These are phyloP conservation scores for Hyaena hyaena DNA, from an alignment of 2,113 vertebrate species.

Conservation along the genomic window DNA sequence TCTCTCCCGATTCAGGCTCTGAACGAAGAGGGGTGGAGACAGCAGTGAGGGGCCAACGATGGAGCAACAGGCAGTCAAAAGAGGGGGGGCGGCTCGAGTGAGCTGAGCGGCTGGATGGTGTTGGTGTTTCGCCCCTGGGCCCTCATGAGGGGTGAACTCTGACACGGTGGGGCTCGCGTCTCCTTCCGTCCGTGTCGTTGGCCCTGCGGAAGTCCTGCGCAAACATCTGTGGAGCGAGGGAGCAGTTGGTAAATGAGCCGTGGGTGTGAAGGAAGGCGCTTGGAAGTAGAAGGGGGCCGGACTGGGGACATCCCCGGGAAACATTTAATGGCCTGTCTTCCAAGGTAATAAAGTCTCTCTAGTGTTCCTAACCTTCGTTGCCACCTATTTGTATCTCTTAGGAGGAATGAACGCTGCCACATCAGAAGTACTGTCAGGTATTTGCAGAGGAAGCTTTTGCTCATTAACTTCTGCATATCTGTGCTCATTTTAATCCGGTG, in stretches of 20 bases:
- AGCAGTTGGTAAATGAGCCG: background rate
- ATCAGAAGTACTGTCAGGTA: background rate
- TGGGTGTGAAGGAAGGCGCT: background rate
- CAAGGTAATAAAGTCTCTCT: background rate
- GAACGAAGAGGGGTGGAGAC: background rate
- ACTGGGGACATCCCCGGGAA: background rate
- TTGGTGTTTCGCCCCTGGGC: background rate
- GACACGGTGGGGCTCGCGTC: background rate
- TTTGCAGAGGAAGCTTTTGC: background rate
- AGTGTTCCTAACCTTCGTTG: background rate
- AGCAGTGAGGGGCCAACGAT: too few species aligned
- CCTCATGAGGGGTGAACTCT: background rate
- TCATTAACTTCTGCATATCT: background rate
- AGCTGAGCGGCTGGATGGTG: rapidly evolving
- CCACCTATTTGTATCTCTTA: background rate
- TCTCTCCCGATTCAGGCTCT: background rate
- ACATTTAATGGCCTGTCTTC: background rate
- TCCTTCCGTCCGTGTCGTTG: background rate
- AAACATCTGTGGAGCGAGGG: background rate
- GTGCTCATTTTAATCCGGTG: background rate
- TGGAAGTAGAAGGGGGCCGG: background rate
- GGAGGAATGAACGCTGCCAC: background rate
- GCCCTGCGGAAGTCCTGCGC: background rate
- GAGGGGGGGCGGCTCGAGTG: rapidly evolving
- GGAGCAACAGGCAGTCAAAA: rapidly evolving